Percentiles rank a stretch among this genome's conserved stretches.
Conservation (phyloP, 23 tunicate genomes). For the Halocynthia roretzi region DNA sequence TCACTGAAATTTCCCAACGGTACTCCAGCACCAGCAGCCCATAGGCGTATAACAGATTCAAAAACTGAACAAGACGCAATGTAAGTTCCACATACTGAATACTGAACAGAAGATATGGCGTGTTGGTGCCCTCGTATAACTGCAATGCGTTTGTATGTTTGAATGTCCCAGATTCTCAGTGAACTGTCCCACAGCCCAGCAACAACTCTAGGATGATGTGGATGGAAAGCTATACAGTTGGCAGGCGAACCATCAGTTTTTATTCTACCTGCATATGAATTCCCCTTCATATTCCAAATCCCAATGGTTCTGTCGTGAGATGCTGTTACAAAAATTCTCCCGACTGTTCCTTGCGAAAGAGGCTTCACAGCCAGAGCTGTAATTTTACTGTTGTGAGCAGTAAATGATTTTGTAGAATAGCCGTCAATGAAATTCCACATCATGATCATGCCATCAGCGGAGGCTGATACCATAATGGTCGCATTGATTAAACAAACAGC, state of each 20-base stretch:
- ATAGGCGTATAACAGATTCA: slow-evolving; percentile 13
- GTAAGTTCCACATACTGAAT: slow-evolving; percentile 28
- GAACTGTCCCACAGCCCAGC: slow-evolving; percentile 39
- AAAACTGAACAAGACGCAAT: slow-evolving; percentile 23
- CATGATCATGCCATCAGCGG: slow-evolving; percentile 6
- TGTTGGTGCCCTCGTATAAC: slow-evolving; percentile 17
- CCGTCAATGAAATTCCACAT: slow-evolving; percentile 11
- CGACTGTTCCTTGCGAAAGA: slow-evolving; percentile 5
- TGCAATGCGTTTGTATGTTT: slow-evolving; percentile 36
- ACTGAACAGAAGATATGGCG: slow-evolving; percentile 26
- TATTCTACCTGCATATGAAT: not conserved
- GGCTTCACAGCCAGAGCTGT: not conserved
- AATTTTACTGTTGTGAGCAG: slow-evolving; percentile 5
- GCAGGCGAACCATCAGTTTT: slow-evolving; percentile 15
- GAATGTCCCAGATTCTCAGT: slow-evolving; percentile 41
- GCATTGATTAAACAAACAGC: slow-evolving; percentile 20
- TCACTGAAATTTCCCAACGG: slow-evolving; percentile 31
- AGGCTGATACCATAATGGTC: slow-evolving; percentile 4
- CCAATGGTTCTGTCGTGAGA: slow-evolving; percentile 13
- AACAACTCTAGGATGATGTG: slow-evolving; percentile 10
- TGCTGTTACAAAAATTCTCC: slow-evolving; percentile 9
- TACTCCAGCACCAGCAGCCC: slow-evolving; percentile 22
- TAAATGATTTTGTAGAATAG: not conserved
- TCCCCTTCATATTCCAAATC: slow-evolving; percentile 1
- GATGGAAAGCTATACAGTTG: slow-evolving; percentile 35